These are phyloP conservation scores for Poliocrania exsul DNA, from an alignment of 2,797 vertebrate genomes.

Conservation along the genomic window DNA sequence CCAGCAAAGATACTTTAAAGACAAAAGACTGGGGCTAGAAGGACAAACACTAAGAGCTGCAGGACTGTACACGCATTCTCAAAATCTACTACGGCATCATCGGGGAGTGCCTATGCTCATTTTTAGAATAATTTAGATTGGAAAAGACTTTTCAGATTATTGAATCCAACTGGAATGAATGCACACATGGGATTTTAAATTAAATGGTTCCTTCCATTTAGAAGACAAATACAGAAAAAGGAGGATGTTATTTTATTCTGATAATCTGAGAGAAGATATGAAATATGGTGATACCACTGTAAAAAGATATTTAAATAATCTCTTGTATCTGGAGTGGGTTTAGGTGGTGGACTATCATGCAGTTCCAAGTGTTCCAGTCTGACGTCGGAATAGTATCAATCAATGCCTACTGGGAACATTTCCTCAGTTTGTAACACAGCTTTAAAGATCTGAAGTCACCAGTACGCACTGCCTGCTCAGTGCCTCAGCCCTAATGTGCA, in stretches of 20 bases:
- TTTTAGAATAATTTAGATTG: neutral
- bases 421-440: neutral
- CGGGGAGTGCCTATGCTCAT: neutral
- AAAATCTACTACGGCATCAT: neutral
- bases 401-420: neutral
- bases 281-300: neutral
- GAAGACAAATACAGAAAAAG: neutral
- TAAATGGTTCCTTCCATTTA: neutral
- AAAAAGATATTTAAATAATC: neutral
- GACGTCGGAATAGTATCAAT: neutral
- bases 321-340: neutral
- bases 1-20: neutral
- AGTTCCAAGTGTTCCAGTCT: neutral
- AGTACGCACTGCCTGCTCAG: neutral
- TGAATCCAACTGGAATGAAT: neutral
- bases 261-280: neutral
- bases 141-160: neutral
- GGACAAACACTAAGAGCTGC: neutral
- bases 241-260: neutral
- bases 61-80: neutral
- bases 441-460: neutral
- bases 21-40: neutral
- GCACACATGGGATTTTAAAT: neutral
- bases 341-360: neutral
- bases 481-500: neutral